Conservation (phyloP, 2,113 vertebrate genomes). For the Sminthopsis crassicaudata region DNA sequence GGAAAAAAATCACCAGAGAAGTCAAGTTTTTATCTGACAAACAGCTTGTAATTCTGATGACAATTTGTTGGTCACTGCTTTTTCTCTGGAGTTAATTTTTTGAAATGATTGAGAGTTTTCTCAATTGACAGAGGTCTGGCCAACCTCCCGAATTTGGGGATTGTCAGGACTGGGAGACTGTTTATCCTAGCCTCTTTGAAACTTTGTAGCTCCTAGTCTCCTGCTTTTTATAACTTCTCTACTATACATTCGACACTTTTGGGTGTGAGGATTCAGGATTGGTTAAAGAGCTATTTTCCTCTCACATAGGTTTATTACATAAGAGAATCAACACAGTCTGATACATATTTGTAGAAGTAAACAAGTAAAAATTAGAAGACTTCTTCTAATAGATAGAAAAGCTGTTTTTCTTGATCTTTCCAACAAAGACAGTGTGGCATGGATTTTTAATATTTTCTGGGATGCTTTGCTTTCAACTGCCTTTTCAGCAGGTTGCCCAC, state of each 20-base stretch:
- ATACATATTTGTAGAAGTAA: neutral
- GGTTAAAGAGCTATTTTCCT: neutral
- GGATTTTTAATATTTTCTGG: neutral
- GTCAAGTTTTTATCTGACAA: constrained; percentile 16
- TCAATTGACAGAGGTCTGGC: neutral
- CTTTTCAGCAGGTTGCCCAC: neutral
- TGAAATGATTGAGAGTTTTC: neutral
- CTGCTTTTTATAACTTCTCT: neutral
- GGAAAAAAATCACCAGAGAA: neutral
- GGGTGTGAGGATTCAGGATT: constrained; percentile 4
- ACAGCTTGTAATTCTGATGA: neutral
- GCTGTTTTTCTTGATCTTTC: neutral
- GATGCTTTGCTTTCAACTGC: neutral
- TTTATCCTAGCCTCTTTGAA: neutral
- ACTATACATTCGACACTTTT: neutral
- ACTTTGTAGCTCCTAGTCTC: neutral
- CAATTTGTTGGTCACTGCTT: neutral
- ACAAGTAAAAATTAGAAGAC: neutral
- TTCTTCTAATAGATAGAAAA: neutral
- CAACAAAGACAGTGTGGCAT: neutral
- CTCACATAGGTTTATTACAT: neutral
- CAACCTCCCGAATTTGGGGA: neutral
- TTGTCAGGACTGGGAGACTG: neutral
- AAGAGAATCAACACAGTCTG: neutral
- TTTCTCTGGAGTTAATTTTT: neutral